Percentiles rank a stretch among this genome's conserved stretches.
phyloP scores from a whole-genome alignment of 2,888 invertebrate species.

The Spodoptera exigua region DNA sequence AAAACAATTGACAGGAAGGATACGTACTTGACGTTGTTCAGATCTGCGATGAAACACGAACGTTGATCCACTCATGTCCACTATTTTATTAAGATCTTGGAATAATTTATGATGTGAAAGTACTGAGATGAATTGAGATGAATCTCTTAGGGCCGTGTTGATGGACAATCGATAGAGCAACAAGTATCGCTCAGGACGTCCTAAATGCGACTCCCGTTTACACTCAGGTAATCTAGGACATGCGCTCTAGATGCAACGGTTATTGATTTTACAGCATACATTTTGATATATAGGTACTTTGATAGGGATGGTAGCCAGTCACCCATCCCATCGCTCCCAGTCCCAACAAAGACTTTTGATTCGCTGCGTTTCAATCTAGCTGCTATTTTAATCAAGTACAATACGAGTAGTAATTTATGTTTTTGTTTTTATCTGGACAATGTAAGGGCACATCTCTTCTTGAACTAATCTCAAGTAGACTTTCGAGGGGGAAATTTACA shows the following conservation, averaged over 20 bases:
- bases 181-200: slow-evolving; percentile 28
- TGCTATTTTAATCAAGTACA: not conserved
- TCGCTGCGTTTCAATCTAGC: not conserved
- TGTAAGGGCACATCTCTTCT: no score
- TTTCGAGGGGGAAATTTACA: not conserved
- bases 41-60: not conserved
- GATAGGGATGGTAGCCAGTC: not conserved
- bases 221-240: slow-evolving; percentile 39
- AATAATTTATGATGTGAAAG: not conserved
- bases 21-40: slow-evolving; percentile 20
- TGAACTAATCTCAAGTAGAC: no score
- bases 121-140: not conserved
- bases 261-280: slow-evolving; percentile 37
- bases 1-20: not conserved
- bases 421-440: not conserved
- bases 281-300: slow-evolving; percentile 16
- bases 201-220: slow-evolving; percentile 9
- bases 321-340: no score
- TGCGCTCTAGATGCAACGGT: slow-evolving; percentile 42
- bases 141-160: not conserved
- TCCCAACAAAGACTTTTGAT: slow-evolving; percentile 19
- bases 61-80: slow-evolving; percentile 32
- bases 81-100: not conserved
- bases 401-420: not conserved
- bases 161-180: slow-evolving; percentile 20